Evolutionary conservation across 2,888 invertebrate genomes (phyloP), one percentile per base, ranked within the genome.

Genomic region (Tetheella fluctuosa): DNA sequence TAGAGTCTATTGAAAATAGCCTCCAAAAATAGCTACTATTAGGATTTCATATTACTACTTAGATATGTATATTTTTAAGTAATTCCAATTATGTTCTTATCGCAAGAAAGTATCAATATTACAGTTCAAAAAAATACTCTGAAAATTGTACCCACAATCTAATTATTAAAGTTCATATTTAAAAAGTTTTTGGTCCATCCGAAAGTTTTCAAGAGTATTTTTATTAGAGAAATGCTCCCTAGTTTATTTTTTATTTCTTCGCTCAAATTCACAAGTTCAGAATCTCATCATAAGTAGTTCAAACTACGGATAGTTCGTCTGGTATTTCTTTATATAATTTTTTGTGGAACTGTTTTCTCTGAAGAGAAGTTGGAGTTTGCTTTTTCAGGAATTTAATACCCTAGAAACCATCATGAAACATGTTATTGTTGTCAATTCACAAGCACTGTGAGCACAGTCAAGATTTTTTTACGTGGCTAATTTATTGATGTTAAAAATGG

Each of bases 101-200:
- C n/a, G n/a, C n/a, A n/a, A n/a, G n/a, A n/a, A n/a, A n/a, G n/a
- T n/a, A n/a, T n/a, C n/a, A n/a, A n/a, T n/a, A n/a, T n/a, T 13
- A 30, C 64, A 59, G 64, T 63, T 65, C 64, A 68, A 71, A 59
- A n/a, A n/a, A n/a, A n/a, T n/a, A n/a, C n/a, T n/a, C n/a, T n/a
- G n/a, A n/a, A n/a, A 57, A 48, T 25, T 48, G 67, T 59, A 62
- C 62, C 64, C 62, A 69, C 69, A 66, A 65, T 62, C 62, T 53
- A 68, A 69, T 77, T 73, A 80, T 79, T 74, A 73, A 77, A 75
- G 72, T 76, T 68, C 61, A 72, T 80, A 80, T 80, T 81, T 76
- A 80, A 81, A 80, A 80, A 80, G 71, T 80, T 80, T 76, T 74
- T 34, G 34, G 34, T 61, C 67, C 76, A 71, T 74, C 79, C 70